Evolutionary conservation across 2,113 vertebrate species (phyloP), one percentile per base, ranked within the genome.

Genomic region (Motacilla tschutschensis): DNA sequence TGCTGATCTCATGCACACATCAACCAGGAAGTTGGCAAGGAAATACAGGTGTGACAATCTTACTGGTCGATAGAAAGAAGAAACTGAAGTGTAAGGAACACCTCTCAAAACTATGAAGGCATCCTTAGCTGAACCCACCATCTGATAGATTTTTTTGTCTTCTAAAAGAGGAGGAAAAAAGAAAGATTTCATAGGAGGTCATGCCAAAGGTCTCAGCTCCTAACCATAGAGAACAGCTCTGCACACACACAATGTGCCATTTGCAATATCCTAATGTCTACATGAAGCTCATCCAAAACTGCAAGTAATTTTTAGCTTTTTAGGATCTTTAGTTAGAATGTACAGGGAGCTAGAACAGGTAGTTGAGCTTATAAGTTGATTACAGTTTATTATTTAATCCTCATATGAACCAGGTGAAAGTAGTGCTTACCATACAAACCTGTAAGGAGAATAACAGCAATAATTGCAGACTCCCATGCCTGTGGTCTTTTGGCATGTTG

Each of bases 41-140:
- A 91, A 89, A 41, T 84, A 92, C 55, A 92, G n/a, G 71, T 87
- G 83, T 4, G 6, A 60, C 58, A 71, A 69, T 16, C 71, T 76
- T 18, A 85, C 50, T 76, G 71, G 75, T 59, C n/a, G 36, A 28
- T 0, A 28, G 26, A 74, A 60, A 74, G 44, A 77, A 82, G 41
- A 85, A 89, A 75, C 2, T 3, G 3, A 24, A 70, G 14, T 71
- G 24, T 51, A 79, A 80, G 2, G 2, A 88, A 44, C 16, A 54
- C 11, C 9, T 70, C 25, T 48, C 20, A 54, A 77, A 84, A 36
- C 3, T 7, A 13, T 12, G 6, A 79, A 69, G 48, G 17, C 43
- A 90, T 60, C 74, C 26, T 82, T 44, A 65, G 44, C 4, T 44
- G 25, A 16, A 79, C 8, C 4, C 11, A 58, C 16, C 2, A 1